Evolutionary conservation across 2,888 invertebrate genomes (phyloP).

Genomic region (Thera britannica): DNA sequence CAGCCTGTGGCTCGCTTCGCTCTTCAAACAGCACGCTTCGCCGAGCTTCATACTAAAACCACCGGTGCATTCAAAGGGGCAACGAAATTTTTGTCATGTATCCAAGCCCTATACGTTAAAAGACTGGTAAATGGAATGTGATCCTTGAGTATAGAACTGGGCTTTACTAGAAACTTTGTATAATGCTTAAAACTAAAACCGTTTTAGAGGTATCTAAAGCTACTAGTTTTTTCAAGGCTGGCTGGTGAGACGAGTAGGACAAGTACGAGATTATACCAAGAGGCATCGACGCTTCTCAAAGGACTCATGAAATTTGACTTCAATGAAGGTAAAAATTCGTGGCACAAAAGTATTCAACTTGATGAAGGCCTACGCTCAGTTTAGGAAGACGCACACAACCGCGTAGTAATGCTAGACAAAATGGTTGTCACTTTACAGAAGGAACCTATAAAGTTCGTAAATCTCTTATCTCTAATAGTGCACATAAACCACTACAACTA

Average conservation of each 20-base stretch:
- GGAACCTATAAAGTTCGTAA: slow-evolving; percentile 7
- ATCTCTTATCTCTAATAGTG: slow-evolving; percentile 19
- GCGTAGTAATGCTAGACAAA: no score
- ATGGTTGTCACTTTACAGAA: neutral
- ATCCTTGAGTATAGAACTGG: slow-evolving; percentile 18
- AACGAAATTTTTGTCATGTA: slow-evolving; percentile 32
- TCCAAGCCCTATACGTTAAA: slow-evolving; percentile 22
- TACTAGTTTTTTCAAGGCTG: neutral
- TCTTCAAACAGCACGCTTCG: slow-evolving; percentile 29
- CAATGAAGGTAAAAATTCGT: neutral
- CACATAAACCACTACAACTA: slow-evolving; percentile 26
- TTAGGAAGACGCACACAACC: no score
- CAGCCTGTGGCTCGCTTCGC: slow-evolving; percentile 24
- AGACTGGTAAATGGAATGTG: slow-evolving; percentile 25
- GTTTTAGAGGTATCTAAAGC: neutral
- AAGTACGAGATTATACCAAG: neutral
- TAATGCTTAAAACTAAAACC: neutral
- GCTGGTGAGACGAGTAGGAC: neutral
- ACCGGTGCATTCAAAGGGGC: slow-evolving; percentile 36
- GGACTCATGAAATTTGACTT: neutral
- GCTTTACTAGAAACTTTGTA: slow-evolving; percentile 9
- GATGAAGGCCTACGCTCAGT: neutral
- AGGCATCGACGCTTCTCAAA: no score
- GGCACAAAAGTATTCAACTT: neutral
- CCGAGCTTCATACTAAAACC: slow-evolving; percentile 30